Conservation (phyloP, 2,113 vertebrate species). For the Tetraodon nigroviridis region DNA sequence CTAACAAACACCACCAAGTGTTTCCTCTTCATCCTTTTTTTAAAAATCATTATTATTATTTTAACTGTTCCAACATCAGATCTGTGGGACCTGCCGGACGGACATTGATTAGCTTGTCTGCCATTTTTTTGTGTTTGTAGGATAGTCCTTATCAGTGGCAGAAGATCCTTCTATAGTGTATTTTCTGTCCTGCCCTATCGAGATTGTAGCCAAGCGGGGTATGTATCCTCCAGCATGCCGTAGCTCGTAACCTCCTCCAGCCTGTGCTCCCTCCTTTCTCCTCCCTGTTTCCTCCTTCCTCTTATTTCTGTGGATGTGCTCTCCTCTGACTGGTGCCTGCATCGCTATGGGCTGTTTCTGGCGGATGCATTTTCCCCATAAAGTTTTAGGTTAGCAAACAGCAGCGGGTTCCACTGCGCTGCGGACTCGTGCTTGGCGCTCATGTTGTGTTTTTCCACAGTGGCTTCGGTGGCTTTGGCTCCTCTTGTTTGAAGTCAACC, state of each 20-base stretch:
- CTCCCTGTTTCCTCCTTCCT: slow-evolving; percentile 47
- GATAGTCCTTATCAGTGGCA: slow-evolving; percentile 99
- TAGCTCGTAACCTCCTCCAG: slow-evolving; percentile 47
- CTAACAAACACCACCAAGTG: slow-evolving; percentile 2
- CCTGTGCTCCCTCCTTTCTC: slow-evolving; percentile 49
- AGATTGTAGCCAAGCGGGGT: slow-evolving; percentile 96
- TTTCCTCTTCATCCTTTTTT: slow-evolving; percentile 33
- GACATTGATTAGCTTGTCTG: slow-evolving; percentile 76
- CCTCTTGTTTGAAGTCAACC: slow-evolving; percentile 31
- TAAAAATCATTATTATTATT: not conserved
- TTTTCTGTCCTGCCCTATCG: slow-evolving; percentile 99
- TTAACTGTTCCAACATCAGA: slow-evolving; percentile 52
- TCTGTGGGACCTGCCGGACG: slow-evolving; percentile 54
- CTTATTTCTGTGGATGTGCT: slow-evolving; percentile 42
- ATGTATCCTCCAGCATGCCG: slow-evolving; percentile 84
- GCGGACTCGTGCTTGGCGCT: slow-evolving; percentile 43
- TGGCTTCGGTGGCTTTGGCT: slow-evolving; percentile 34
- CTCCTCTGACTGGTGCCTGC: slow-evolving; percentile 39
- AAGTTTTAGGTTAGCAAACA: slow-evolving; percentile 2
- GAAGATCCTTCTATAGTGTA: slow-evolving; percentile 99
- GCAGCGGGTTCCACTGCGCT: slow-evolving; percentile 11
- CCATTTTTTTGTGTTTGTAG: slow-evolving; percentile 86
- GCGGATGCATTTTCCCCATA: slow-evolving; percentile 46
- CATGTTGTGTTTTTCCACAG: slow-evolving; percentile 32
- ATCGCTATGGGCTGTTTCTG: slow-evolving; percentile 45